Base-by-base conservation (phyloP, 1,140 invertebrate species). In the Drosophila teissieri region DNA sequence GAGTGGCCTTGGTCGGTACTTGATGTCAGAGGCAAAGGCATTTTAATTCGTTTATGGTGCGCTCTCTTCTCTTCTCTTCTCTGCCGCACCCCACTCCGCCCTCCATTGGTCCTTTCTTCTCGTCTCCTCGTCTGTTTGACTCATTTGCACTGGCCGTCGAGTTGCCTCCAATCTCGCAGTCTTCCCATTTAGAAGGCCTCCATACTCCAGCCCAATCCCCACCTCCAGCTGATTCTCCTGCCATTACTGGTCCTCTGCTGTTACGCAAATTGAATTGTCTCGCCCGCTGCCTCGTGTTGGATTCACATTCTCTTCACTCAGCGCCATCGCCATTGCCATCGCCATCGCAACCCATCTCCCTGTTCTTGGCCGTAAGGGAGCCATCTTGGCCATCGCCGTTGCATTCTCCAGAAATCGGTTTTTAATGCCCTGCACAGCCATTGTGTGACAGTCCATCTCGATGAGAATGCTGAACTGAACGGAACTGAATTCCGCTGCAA, bases 181-280 rank as follows among this genome's bases (percentile, higher is more conserved):
- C 5, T n/a, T 19, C n/a, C 31, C 49, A 34, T 12, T 34, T 34
- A 8, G 57, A 36, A 27, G 4, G n/a, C 14, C 27, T 17, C n/a
- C n/a, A n/a, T n/a, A n/a, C n/a, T n/a, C 17, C 27, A 5, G 24
- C 4, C 24, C 24, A 24, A 4, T 24, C 24, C 2, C 27, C 7
- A 8, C 31, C 63, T 19, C n/a, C 57, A 24, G 15, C 2, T 27
- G 31, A 15, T 15, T 17, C 54, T n/a, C 24, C 40, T 37, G 8
- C 37, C 17, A 15, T 36, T 54, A 22, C 46, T 42, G 39, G 57
- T 12, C 46, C 49, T 37, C 40, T 56, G 60, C 64, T 80, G 46
- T 80, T 84, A 84, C 62, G 76, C 80, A 84, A 84, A 84, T 84
- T 76, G 60, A 84, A 84, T 84, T 84, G 80, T 84, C 80, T 72